Evolutionary conservation across 2,797 vertebrate genomes (phyloP), one percentile per base, ranked within the genome.

Genomic region (Tragopan temminckii): DNA sequence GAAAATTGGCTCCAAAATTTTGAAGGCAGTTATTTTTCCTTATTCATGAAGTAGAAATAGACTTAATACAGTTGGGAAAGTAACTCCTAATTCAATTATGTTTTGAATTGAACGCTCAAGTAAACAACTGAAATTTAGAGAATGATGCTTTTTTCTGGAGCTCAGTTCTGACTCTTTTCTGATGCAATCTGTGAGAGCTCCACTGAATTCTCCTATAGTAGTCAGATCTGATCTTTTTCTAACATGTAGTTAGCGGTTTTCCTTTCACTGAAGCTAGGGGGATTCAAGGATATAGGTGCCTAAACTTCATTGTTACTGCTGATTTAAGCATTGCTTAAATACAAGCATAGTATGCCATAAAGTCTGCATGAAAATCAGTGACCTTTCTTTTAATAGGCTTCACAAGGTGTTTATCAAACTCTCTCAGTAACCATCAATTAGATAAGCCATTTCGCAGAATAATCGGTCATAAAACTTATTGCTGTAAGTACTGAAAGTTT

Each of bases 321-420:
- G 70, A 94, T 79, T 84, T 81, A 85, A 93, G 72, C 72, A 66
- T 63, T 75, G 57, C 63, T 89, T 80, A 91, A 89, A 81, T 86
- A 63, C 80, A 85, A 74, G n/a, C 43, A 36, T n/a, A 63, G 8
- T 33, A 17, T 83, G 27, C 33, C 69, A 31, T 59, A 38, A 79
- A 85, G 55, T 48, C 42, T 81, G 57, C 0, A 0, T 76, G 80
- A 91, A 89, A 85, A 93, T 86, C 68, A 31, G 25, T 89, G 90
- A 86, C 90, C 82, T 95, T 95, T 93, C 43, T 86, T 93, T 89
- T 81, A 93, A 59, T 50, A 83, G 80, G 80, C 88, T 92, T 67
- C 67, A 87, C 70, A 66, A 93, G 70, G 85, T 93, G 89, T 95
- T 95, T 85, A 89, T 95, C 93, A 95, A 88, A 88, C 16, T 86